Evolutionary conservation across 2,888 invertebrate species (phyloP).

Genomic region (Agrotis segetum): DNA sequence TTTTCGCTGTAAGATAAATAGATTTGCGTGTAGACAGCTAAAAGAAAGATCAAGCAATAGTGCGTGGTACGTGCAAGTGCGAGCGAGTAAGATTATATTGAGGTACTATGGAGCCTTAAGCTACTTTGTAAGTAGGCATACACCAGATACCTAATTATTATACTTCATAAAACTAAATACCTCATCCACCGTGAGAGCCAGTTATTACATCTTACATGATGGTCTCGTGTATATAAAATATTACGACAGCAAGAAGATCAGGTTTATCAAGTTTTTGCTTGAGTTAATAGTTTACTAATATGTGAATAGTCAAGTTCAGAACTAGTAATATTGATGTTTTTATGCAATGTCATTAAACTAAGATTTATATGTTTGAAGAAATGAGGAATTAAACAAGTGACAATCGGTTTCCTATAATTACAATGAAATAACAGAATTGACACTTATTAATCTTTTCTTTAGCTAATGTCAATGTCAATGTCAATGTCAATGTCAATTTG

Average conservation of each 20-base stretch:
- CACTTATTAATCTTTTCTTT: neutral
- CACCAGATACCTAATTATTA: neutral
- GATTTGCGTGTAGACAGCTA: too few relatives aligned
- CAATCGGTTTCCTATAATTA: neutral
- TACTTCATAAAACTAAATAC: neutral
- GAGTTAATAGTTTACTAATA: slow-evolving; percentile 31
- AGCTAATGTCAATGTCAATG: neutral
- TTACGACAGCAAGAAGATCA: slow-evolving; percentile 32
- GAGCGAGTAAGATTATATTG: too few relatives aligned
- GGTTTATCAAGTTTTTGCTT: slow-evolving; percentile 47
- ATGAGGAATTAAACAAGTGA: neutral
- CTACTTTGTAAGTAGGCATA: neutral
- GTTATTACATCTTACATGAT: slow-evolving; percentile 22
- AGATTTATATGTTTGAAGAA: neutral
- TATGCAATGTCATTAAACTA: slow-evolving; percentile 16
- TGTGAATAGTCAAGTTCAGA: slow-evolving; percentile 43
- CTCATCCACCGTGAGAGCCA: neutral
- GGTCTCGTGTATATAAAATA: slow-evolving; percentile 11
- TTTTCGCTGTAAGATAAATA: too few relatives aligned
- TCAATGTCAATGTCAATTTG: too few relatives aligned
- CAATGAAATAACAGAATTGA: neutral
- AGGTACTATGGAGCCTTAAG: too few relatives aligned
- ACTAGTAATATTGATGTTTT: slow-evolving; percentile 35
- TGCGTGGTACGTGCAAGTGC: too few relatives aligned
- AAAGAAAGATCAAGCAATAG: too few relatives aligned